A percentile compares a stretch with the other conserved stretches of the same genome.
Evolutionary conservation across 2,113 vertebrate genomes (phyloP).

Genomic region (Poeciliopsis turrubarensis): DNA sequence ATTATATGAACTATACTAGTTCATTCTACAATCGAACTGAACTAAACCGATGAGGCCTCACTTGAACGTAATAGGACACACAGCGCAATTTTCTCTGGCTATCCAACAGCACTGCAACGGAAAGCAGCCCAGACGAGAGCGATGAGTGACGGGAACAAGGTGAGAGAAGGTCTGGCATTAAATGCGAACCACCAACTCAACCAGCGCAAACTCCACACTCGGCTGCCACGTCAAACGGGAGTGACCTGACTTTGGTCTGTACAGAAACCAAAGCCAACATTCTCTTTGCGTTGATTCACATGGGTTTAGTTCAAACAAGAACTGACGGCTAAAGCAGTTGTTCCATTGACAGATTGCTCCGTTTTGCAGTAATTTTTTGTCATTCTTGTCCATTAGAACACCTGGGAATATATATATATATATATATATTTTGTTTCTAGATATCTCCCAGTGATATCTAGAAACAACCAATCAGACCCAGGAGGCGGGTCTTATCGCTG

Average conservation of each 20-base stretch:
- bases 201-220: not conserved
- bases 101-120: slow-evolving; percentile 12
- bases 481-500: too few relatives aligned
- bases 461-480: too few relatives aligned
- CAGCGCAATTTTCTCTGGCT: not conserved
- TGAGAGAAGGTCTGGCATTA: slow-evolving; percentile 36
- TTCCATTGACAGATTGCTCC: not conserved
- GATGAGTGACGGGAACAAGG: slow-evolving; percentile 56
- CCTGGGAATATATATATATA: not conserved
- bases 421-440: not conserved
- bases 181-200: slow-evolving; percentile 17
- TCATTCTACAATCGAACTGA: not conserved
- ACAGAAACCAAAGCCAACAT: not conserved
- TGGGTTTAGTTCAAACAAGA: not conserved
- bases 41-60: too few relatives aligned
- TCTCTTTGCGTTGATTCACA: not conserved
- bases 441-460: too few relatives aligned
- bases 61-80: slow-evolving; percentile 29
- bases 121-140: slow-evolving; percentile 35
- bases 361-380: not conserved
- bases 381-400: not conserved
- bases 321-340: not conserved
- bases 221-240: not conserved
- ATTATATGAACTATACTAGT: not conserved
- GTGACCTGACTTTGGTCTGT: slow-evolving; percentile 30